Conservation (phyloP, 2,888 invertebrate species). For the Phorcus lineatus region DNA sequence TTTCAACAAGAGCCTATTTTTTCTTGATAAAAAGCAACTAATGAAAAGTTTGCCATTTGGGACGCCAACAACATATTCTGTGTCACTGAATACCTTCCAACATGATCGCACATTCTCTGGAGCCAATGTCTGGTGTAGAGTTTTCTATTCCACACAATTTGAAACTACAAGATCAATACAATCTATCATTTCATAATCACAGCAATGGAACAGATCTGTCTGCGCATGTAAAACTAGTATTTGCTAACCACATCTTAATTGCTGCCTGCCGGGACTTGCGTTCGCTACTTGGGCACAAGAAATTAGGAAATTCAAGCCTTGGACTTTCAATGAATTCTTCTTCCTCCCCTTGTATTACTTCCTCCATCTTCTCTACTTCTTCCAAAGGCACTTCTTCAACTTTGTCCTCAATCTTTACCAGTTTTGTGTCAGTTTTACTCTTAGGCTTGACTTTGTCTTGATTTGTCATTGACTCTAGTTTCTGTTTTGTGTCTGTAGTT, state of each 20-base stretch:
- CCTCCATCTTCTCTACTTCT: background rate
- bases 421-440: background rate
- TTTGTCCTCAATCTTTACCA: background rate
- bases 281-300: constrained; percentile 65
- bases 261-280: constrained; percentile 60
- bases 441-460: background rate
- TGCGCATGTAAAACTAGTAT: constrained; percentile 49
- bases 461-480: constrained; percentile 6
- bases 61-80: too few relatives aligned
- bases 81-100: too few relatives aligned
- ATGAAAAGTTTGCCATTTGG: too few relatives aligned
- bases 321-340: background rate
- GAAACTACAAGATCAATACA: background rate
- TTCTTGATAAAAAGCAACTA: too few relatives aligned
- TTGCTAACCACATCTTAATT: constrained; percentile 60
- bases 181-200: background rate
- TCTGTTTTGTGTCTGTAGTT: constrained; percentile 28
- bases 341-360: background rate
- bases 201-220: constrained; percentile 49
- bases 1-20: too few relatives aligned
- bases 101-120: too few relatives aligned
- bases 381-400: background rate
- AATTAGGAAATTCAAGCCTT: constrained; percentile 46
- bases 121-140: too few relatives aligned
- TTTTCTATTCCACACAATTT: too few relatives aligned